These are phyloP conservation scores for Strongylocentrotus purpuratus DNA, from an alignment of 35 echinoderm and acorn worm species.

Conservation along the genomic window DNA sequence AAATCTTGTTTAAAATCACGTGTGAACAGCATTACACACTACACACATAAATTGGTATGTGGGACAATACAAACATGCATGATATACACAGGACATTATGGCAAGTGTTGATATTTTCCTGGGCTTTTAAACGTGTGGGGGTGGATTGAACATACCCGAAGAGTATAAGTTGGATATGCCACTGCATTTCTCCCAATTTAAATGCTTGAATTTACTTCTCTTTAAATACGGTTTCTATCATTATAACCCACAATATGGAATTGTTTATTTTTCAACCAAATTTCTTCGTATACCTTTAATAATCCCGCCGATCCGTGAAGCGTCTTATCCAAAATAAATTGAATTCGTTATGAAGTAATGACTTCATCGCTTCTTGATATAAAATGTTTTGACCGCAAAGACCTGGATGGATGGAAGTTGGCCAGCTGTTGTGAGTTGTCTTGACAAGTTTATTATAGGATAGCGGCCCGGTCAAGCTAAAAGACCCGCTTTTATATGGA, in stretches of 20 bases:
- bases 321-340: not conserved
- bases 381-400: conserved; percentile 17
- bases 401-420: not conserved
- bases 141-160: no score
- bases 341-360: conserved; percentile 7
- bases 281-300: not conserved
- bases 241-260: not conserved
- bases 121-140: no score
- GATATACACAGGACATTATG: no score
- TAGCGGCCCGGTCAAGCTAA: conserved; percentile 14
- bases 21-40: no score
- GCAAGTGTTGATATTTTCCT: no score
- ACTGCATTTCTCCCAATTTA: not conserved
- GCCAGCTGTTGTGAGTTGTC: conserved; percentile 7
- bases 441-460: conserved; percentile 12
- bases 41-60: no score
- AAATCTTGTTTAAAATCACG: no score
- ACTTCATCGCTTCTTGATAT: conserved; percentile 11
- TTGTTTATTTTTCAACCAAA: not conserved
- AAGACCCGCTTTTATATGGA: not conserved
- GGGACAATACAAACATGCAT: no score
- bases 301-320: not conserved
- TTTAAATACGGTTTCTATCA: not conserved
- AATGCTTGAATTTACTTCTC: not conserved
- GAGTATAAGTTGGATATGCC: not conserved